Percentiles rank a stretch among this genome's conserved stretches.
Conservation (phyloP, 2,113 vertebrate genomes). For the Clarias batrachus region DNA sequence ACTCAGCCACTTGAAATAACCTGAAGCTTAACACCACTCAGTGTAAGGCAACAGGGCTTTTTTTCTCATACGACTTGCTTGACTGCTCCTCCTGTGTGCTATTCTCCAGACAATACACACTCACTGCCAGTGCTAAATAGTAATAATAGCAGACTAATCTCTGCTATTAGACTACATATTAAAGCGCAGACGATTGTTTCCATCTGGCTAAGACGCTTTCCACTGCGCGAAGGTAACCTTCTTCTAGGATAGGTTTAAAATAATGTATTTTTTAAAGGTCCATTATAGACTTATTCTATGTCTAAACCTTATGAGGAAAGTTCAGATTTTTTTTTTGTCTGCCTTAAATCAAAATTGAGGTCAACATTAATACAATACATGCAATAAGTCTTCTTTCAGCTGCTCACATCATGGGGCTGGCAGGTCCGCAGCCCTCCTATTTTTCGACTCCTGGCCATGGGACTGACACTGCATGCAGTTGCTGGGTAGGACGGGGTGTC, state of each 20-base stretch:
- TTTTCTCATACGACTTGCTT: conserved; percentile 54
- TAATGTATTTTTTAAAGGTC: neutral
- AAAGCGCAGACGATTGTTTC: conserved; percentile 32
- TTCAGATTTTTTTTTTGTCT: too few relatives aligned
- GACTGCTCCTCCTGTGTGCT: conserved; percentile 12
- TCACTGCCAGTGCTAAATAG: conserved; percentile 33
- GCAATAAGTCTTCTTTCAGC: too few relatives aligned
- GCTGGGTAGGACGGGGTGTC: too few relatives aligned
- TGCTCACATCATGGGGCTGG: too few relatives aligned
- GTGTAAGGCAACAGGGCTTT: conserved; percentile 52
- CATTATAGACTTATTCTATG: neutral
- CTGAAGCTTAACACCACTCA: conserved; percentile 62
- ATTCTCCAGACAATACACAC: conserved; percentile 56
- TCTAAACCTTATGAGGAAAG: too few relatives aligned
- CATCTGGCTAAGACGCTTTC: conserved; percentile 51
- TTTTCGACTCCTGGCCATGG: too few relatives aligned
- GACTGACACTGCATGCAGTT: too few relatives aligned
- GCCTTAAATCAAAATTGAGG: too few relatives aligned
- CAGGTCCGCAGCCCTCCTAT: too few relatives aligned
- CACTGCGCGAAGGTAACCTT: neutral
- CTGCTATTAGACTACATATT: conserved; percentile 54
- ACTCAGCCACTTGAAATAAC: conserved; percentile 54
- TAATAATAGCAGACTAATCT: conserved; percentile 57
- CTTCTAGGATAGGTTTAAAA: neutral
- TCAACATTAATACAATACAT: too few relatives aligned